Percentiles rank a stretch among this genome's conserved stretches.
Conservation (phyloP, 2,888 invertebrate species). For the Leptopilina syphax region DNA sequence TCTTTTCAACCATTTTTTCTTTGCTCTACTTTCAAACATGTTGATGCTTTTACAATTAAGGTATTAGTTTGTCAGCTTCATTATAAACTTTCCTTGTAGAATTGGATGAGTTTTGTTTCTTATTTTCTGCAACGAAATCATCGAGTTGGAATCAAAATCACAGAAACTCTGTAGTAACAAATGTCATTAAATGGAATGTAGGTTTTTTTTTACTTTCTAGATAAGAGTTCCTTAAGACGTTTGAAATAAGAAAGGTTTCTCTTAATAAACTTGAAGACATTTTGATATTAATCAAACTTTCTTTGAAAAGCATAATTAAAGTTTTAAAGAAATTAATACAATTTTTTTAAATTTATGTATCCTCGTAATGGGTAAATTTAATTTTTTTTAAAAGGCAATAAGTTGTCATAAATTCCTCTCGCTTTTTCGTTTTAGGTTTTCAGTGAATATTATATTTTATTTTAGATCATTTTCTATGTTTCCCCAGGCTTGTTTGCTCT, state of each 20-base stretch:
- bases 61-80: slow-evolving; percentile 2
- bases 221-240: no score
- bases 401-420: neutral
- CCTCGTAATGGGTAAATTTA: neutral
- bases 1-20: neutral
- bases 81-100: neutral
- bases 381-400: slow-evolving; percentile 3
- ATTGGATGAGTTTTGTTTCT: neutral
- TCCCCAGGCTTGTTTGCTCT: neutral
- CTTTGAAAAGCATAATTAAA: no score
- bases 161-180: no score
- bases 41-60: neutral
- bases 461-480: slow-evolving; percentile 16
- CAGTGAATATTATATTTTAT: slow-evolving; percentile 29
- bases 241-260: no score
- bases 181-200: no score
- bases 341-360: no score
- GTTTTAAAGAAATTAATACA: no score
- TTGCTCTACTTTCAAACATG: neutral
- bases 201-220: no score
- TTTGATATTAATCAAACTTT: no score
- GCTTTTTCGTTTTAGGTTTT: neutral
- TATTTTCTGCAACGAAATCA: neutral
- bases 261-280: no score
- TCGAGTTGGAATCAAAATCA: neutral